Percentiles rank a stretch among this genome's conserved stretches.
phyloP scores from a whole-genome alignment of 1,140 invertebrate species.

The Zaprionus africanus region DNA sequence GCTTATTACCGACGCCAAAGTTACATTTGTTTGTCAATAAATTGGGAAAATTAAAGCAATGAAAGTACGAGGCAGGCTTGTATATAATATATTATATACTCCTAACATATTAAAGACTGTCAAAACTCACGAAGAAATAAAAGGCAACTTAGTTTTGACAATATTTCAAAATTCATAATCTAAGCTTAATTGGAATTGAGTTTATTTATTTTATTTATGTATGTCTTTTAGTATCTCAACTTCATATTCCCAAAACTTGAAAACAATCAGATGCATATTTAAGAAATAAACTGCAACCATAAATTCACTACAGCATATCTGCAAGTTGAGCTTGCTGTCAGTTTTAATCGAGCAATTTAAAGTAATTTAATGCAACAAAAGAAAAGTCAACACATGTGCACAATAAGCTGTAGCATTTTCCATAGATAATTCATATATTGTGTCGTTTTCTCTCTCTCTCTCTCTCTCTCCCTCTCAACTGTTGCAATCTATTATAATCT shows the following conservation, averaged over 20 bases:
- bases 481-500: slow-evolving; percentile 62
- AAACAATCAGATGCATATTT: not conserved
- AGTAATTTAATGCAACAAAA: slow-evolving; percentile 10
- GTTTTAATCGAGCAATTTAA: slow-evolving; percentile 23
- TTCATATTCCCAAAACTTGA: not conserved
- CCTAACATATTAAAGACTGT: not conserved
- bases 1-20: slow-evolving; percentile 64
- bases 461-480: slow-evolving; percentile 9
- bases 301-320: not conserved
- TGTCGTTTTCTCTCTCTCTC: not conserved
- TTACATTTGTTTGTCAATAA: slow-evolving; percentile 27
- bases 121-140: too few relatives aligned
- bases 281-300: not conserved
- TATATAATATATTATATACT: not conserved
- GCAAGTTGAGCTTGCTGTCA: not conserved
- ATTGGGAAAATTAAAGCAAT: not conserved
- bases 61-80: too few relatives aligned
- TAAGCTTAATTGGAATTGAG: not conserved
- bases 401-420: slow-evolving; percentile 17
- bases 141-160: not conserved
- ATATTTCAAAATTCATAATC: not conserved
- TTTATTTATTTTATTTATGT: not conserved
- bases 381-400: slow-evolving; percentile 5
- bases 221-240: not conserved
- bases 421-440: slow-evolving; percentile 26